Conservation (phyloP, 2,888 invertebrate genomes). For the Lomographa bimaculata region DNA sequence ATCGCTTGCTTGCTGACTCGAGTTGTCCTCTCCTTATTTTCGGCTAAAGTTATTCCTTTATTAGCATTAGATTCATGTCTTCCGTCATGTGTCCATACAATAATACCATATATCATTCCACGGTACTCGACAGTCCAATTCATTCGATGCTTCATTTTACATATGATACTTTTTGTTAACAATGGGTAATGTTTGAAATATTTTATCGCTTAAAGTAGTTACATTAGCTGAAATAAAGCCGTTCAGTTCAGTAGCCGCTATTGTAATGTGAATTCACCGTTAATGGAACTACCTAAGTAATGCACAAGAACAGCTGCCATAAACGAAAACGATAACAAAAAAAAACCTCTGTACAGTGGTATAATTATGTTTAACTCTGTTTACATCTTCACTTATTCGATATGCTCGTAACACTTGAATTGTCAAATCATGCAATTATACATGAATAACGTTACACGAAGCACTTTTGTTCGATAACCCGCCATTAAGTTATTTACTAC, state of each 20-base stretch:
- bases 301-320: no score
- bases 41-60: slow-evolving; percentile 44
- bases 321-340: no score
- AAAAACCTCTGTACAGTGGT: no score
- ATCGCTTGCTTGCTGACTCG: slow-evolving; percentile 72
- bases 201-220: no score
- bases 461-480: slow-evolving; percentile 4
- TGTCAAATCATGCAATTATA: slow-evolving; percentile 7
- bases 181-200: no score
- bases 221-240: slow-evolving; percentile 7
- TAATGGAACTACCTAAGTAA: no score
- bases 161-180: no score
- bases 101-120: slow-evolving; percentile 1
- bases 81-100: slow-evolving; percentile 30
- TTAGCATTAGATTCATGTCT: slow-evolving; percentile 43
- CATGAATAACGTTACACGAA: slow-evolving; percentile 4
- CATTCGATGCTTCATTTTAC: not conserved
- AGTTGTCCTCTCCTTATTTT: slow-evolving; percentile 59
- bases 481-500: no score
- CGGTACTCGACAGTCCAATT: not conserved
- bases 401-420: slow-evolving; percentile 17
- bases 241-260: slow-evolving; percentile 16
- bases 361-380: not conserved
- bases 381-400: slow-evolving; percentile 4
- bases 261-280: slow-evolving; percentile 19